These are phyloP conservation scores for Slavum lentiscoides DNA, from an alignment of 2,888 invertebrate species.

Conservation along the genomic window DNA sequence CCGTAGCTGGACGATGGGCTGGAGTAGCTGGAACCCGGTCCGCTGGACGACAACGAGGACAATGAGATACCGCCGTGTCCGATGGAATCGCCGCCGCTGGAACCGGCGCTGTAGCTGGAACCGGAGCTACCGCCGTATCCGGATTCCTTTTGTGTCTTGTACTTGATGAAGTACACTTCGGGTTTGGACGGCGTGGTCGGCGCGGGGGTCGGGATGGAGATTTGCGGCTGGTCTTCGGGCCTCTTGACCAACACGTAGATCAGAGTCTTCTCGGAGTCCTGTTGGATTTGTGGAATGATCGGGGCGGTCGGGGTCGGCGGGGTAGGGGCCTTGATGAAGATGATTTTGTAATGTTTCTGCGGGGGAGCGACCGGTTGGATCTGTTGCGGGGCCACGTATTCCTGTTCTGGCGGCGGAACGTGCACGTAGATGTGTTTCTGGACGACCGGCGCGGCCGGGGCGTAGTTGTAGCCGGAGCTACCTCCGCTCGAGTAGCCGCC, in stretches of 20 bases:
- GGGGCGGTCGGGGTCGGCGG: slow-evolving; percentile 81
- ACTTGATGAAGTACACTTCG: slow-evolving; percentile 87
- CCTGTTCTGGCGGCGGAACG: slow-evolving; percentile 85
- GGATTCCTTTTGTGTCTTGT: slow-evolving; percentile 69
- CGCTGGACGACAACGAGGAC: slow-evolving; percentile 45
- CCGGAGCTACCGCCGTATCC: slow-evolving; percentile 60
- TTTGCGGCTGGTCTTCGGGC: slow-evolving; percentile 81
- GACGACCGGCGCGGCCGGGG: slow-evolving; percentile 66
- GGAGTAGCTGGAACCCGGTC: slow-evolving; percentile 54
- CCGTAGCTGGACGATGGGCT: slow-evolving; percentile 57
- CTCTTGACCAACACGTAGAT: slow-evolving; percentile 88
- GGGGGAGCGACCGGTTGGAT: slow-evolving; percentile 71
- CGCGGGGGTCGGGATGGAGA: slow-evolving; percentile 74
- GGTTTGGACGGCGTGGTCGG: slow-evolving; percentile 86
- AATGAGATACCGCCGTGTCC: slow-evolving; percentile 56
- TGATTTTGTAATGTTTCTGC: slow-evolving; percentile 89
- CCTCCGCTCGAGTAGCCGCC: slow-evolving; percentile 55
- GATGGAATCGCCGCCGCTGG: too few species aligned
- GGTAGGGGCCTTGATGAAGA: slow-evolving; percentile 89
- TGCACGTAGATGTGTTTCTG: slow-evolving; percentile 89
- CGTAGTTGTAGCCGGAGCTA: slow-evolving; percentile 60
- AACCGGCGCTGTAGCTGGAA: slow-evolving; percentile 57
- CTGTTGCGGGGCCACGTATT: slow-evolving; percentile 65
- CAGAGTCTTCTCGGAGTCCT: slow-evolving; percentile 82
- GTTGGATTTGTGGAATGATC: slow-evolving; percentile 76